Evolutionary conservation across 2,797 vertebrate genomes (phyloP), one percentile per base, ranked within the genome.

Genomic region (Caiman crocodilus): DNA sequence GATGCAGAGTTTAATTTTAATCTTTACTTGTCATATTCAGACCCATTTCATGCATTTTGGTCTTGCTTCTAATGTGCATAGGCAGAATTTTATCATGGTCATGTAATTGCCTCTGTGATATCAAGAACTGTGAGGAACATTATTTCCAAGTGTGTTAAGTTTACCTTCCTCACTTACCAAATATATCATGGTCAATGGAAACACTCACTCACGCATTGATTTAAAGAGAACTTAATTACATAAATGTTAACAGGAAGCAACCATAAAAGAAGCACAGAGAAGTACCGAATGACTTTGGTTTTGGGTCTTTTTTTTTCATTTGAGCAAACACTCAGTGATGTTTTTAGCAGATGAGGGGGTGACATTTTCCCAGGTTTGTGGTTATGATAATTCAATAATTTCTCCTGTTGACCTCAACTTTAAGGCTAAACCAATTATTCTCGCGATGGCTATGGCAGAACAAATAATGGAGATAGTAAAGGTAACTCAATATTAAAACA

Each of bases 11-110:
- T 4, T 42, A 78, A 85, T 77, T 57, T 79, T 75, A 71, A 1
- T 50, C 16, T 84, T 71, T 5, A 73, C 6, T 56, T 77, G 5
- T 11, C 2, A 0, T 55, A 35, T 13, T 28, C 28, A 77, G n/a
- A 57, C 67, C 85, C 89, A 90, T 23, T 63, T 4, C 5, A 59
- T 26, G 18, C 2, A 28, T 21, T 23, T 6, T 69, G 13, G 14
- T 2, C 61, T 0, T 0, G 1, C 3, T 5, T 79, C 23, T 74
- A 58, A 92, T 20, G 57, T 73, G 4, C 5, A 59, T 12, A 87
- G 21, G 2, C 1, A 63, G 3, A 3, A 76, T 58, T 74, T 74
- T 42, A 35, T 55, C 57, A 60, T 14, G 12, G 17, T 12, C 25
- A 58, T 67, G 30, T 67, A 32, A 32, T 32, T 67, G 18, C 17